Percentiles rank a stretch among this genome's conserved stretches.
Evolutionary conservation across 2,113 vertebrate genomes (phyloP).

Genomic region (Deroptyus accipitrinus): DNA sequence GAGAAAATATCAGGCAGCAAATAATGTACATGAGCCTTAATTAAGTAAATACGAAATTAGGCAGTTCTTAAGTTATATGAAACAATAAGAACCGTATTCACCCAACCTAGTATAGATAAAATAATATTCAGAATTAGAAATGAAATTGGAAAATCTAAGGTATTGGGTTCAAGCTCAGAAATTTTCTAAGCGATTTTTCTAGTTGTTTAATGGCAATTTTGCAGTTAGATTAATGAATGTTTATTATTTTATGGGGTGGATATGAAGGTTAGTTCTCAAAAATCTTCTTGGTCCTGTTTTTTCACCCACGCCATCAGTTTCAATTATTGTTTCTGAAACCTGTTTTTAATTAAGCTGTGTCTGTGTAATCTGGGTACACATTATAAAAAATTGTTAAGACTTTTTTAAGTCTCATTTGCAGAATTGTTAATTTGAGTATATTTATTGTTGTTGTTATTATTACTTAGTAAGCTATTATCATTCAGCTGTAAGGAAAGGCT

Average conservation of each 20-base stretch:
- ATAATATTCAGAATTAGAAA: not conserved
- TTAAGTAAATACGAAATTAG: not conserved
- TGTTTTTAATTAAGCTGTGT: not conserved
- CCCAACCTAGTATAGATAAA: not conserved
- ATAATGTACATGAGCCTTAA: not conserved
- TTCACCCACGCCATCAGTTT: not conserved
- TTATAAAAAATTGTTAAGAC: accelerated
- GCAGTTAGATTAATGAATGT: not conserved
- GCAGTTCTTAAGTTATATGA: not conserved
- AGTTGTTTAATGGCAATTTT: not conserved
- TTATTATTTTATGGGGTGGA: not conserved
- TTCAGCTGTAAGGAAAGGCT: not conserved
- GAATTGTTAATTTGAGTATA: not conserved
- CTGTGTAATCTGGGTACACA: accelerated
- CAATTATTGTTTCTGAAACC: not conserved
- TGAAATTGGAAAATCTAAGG: not conserved
- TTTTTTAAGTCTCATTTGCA: not conserved
- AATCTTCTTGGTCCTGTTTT: not conserved
- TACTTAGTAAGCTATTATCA: not conserved
- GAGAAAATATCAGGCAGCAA: not conserved
- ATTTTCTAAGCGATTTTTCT: not conserved
- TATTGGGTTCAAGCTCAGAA: not conserved
- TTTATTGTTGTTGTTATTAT: not conserved
- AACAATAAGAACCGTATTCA: not conserved
- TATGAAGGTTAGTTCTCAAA: not conserved